Conservation (phyloP, 1,140 invertebrate species). For the Globodera ellingtonae region DNA sequence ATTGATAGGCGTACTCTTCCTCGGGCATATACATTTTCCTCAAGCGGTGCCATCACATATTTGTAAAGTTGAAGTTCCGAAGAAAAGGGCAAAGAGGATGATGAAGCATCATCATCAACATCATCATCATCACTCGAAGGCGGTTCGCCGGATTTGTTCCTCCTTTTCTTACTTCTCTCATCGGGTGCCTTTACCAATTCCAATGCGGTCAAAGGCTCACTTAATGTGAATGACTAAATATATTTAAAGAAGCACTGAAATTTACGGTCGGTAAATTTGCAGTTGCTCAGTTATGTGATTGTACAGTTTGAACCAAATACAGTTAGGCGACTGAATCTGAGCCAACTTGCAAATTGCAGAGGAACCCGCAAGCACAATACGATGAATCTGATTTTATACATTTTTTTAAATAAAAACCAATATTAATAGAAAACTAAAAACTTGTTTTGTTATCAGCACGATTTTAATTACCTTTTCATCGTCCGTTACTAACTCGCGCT, state of each 20-base stretch:
- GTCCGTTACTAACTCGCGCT: neutral
- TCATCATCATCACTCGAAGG: neutral
- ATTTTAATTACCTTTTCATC: neutral
- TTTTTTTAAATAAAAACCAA: too few relatives aligned
- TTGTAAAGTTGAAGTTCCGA: slow-evolving; percentile 10
- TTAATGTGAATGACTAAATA: neutral
- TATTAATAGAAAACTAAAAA: too few relatives aligned
- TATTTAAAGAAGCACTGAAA: neutral
- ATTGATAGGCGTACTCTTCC: neutral
- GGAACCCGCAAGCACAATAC: slow-evolving; percentile 19
- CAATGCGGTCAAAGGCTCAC: neutral
- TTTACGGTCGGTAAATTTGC: slow-evolving; percentile 7
- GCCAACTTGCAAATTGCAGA: slow-evolving; percentile 31
- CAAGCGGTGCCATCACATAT: slow-evolving; percentile 42
- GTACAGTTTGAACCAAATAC: slow-evolving; percentile 42
- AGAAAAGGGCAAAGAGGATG: neutral
- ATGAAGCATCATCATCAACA: neutral
- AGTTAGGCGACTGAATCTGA: slow-evolving; percentile 39
- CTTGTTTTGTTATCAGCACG: too few relatives aligned
- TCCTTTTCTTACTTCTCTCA: neutral
- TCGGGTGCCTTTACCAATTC: neutral
- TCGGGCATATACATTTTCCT: slow-evolving; percentile 26
- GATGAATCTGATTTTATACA: slow-evolving; percentile 32
- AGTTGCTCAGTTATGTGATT: slow-evolving; percentile 41
- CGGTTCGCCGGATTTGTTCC: neutral